phyloP scores from a whole-genome alignment of 2,113 vertebrate species.

The Ia io region DNA sequence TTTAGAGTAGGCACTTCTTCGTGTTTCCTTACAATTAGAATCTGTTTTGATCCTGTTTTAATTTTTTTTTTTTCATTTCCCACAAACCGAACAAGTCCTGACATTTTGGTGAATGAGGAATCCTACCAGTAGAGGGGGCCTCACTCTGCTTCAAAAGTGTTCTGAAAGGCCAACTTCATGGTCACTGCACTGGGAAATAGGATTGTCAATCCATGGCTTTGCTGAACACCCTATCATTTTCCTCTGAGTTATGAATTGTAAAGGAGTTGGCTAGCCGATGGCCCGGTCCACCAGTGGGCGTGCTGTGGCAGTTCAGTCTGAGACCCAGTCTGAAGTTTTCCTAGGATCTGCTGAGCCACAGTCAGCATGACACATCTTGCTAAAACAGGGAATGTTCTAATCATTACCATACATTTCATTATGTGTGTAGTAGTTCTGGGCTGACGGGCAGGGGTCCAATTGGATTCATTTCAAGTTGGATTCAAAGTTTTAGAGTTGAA shows the following conservation, averaged over 20 bases:
- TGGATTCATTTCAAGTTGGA: not conserved
- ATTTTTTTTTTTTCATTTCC: not conserved
- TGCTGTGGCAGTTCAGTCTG: not conserved
- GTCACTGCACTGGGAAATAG: not conserved
- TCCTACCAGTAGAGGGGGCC: constrained; percentile 61
- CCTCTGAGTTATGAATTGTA: not conserved
- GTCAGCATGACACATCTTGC: not conserved
- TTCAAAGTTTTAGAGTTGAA: constrained; percentile 23
- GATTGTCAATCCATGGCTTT: not conserved
- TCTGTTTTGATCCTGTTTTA: not conserved
- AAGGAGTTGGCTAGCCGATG: not conserved
- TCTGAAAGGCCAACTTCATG: not conserved
- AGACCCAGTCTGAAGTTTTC: not conserved
- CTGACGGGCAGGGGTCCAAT: not conserved
- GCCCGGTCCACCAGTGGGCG: not conserved
- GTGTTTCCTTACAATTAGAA: not conserved
- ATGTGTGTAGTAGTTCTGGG: not conserved
- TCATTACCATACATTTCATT: not conserved
- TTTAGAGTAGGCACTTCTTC: not conserved
- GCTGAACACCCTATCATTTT: not conserved
- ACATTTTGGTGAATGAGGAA: not conserved
- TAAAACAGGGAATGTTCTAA: not conserved
- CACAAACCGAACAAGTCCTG: not conserved
- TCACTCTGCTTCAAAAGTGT: not conserved
- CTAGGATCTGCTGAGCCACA: not conserved